A percentile compares a stretch with the other conserved stretches of the same genome.
Conservation (phyloP, 1,140 invertebrate species). For the Oedothorax gibbosus region DNA sequence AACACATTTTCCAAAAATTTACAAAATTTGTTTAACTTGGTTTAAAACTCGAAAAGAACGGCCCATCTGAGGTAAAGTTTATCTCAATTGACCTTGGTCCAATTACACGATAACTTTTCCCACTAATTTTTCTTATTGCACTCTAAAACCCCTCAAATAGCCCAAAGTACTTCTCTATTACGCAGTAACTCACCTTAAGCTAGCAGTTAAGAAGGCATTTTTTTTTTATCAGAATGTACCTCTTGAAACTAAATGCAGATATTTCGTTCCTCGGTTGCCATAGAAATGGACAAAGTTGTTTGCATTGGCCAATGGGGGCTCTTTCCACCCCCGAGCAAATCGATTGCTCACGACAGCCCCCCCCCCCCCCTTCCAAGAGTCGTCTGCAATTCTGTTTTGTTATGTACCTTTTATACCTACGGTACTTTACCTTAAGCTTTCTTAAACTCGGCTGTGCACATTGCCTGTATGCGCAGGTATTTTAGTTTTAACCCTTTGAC, state of each 20-base stretch:
- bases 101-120: too few species aligned
- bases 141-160: too few species aligned
- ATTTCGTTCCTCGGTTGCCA: constrained; percentile 56
- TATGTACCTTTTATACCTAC: neutral
- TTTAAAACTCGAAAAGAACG: neutral
- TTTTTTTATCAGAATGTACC: neutral
- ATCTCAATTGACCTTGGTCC: neutral
- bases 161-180: too few species aligned
- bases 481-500: too few species aligned
- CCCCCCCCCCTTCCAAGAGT: constrained; percentile 8
- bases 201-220: neutral
- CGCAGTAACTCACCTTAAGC: too few species aligned
- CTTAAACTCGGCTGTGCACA: too few species aligned
- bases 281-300: constrained; percentile 58
- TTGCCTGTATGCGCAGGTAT: too few species aligned
- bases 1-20: too few species aligned
- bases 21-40: too few species aligned
- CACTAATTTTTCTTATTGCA: too few species aligned
- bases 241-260: constrained; percentile 40
- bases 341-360: neutral
- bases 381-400: constrained; percentile 10
- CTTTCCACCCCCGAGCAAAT: constrained; percentile 39
- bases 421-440: too few species aligned
- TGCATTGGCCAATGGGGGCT: constrained; percentile 59
- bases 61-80: neutral